Conservation (phyloP, 2,113 vertebrate species). For the Aplodontia rufa region DNA sequence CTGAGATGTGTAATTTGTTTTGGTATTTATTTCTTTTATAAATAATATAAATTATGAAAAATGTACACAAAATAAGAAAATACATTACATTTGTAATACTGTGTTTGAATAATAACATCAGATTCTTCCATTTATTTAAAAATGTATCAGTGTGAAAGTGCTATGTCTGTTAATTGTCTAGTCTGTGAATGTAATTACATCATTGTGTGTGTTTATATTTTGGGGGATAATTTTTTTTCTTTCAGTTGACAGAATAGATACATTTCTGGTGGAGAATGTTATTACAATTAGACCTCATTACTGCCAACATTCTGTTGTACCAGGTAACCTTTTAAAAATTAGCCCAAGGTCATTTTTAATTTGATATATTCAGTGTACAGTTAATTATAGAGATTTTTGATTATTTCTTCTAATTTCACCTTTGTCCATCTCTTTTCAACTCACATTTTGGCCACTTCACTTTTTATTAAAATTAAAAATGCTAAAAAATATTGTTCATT, state of each 20-base stretch:
- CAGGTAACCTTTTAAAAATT: conserved; percentile 51
- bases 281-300: conserved; percentile 29
- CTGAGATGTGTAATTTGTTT: conserved; percentile 66
- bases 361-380: not conserved
- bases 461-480: conserved; percentile 50
- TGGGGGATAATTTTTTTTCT: not conserved
- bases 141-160: not conserved
- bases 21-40: conserved; percentile 39
- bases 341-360: not conserved
- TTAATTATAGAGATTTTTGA: conserved; percentile 20
- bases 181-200: not conserved
- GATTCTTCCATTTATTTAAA: not conserved
- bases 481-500: conserved; percentile 25
- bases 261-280: not conserved
- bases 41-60: conserved; percentile 63
- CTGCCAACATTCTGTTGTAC: not conserved
- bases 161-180: not conserved
- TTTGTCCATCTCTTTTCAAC: not conserved
- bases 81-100: not conserved
- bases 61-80: conserved; percentile 47
- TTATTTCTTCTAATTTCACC: not conserved
- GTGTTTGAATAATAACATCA: conserved; percentile 19
- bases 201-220: conserved; percentile 7
- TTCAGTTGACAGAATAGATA: not conserved
- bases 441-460: conserved; percentile 9